A percentile compares a stretch with the other conserved stretches of the same genome.
Conservation (phyloP, 2,113 vertebrate genomes). For the Gymnarchus niloticus region DNA sequence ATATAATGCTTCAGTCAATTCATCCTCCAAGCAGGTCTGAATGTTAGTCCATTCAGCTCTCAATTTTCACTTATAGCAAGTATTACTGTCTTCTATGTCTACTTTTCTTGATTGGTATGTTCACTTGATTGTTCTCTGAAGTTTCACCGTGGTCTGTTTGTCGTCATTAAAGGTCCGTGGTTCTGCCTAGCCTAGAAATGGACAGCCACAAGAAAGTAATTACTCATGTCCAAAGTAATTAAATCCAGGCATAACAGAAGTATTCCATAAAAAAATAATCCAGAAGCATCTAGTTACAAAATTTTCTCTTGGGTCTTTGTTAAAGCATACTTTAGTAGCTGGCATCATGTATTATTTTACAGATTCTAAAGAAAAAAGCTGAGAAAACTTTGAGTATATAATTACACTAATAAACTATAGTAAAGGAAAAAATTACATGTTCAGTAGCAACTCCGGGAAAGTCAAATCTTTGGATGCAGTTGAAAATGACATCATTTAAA, state of each 20-base stretch:
- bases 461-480: not conserved
- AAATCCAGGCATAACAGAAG: not conserved
- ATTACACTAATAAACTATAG: not conserved
- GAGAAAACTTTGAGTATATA: not conserved
- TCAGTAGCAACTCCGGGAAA: not conserved
- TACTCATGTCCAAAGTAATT: not conserved
- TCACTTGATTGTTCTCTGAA: slow-evolving; percentile 28
- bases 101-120: slow-evolving; percentile 46
- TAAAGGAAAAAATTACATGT: not conserved
- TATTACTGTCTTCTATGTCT: slow-evolving; percentile 46
- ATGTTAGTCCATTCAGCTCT: slow-evolving; percentile 19
- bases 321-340: not conserved
- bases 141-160: not conserved
- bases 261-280: not conserved
- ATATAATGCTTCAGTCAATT: slow-evolving; percentile 29
- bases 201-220: not conserved
- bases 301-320: not conserved
- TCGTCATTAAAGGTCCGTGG: not conserved
- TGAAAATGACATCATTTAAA: not conserved
- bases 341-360: not conserved
- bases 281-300: not conserved
- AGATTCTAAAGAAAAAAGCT: not conserved
- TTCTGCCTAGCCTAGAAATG: not conserved
- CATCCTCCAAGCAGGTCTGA: not conserved
- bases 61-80: slow-evolving; percentile 20